These are phyloP conservation scores for Drosophila paracracens DNA, from an alignment of 2,888 invertebrate genomes.

Conservation along the genomic window DNA sequence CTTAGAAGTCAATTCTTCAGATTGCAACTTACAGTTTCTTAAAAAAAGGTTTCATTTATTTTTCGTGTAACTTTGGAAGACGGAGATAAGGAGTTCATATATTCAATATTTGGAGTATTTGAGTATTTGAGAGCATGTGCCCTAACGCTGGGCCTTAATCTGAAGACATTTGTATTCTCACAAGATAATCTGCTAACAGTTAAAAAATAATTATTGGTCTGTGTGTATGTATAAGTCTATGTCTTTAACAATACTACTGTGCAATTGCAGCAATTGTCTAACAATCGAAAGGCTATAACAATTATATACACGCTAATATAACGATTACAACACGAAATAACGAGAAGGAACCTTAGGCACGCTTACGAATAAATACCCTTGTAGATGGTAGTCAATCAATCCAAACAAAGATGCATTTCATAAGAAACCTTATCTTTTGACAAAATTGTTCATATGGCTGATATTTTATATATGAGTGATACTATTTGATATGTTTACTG, in stretches of 20 bases:
- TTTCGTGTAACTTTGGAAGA: no score
- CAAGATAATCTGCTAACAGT: not conserved
- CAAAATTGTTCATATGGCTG: not conserved
- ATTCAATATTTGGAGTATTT: no score
- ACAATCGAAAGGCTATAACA: not conserved
- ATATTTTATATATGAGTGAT: not conserved
- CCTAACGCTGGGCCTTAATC: no score
- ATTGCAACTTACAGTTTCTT: not conserved
- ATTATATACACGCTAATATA: not conserved
- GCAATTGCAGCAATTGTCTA: not conserved
- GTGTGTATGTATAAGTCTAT: not conserved
- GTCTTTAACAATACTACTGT: not conserved
- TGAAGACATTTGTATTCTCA: no score
- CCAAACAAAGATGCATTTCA: not conserved
- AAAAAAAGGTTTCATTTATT: not conserved
- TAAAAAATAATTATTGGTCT: not conserved
- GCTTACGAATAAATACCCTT: not conserved
- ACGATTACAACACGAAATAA: not conserved
- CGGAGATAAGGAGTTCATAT: no score
- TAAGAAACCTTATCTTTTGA: not conserved
- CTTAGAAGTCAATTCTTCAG: not conserved
- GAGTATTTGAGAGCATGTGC: no score
- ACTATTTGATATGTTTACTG: not conserved
- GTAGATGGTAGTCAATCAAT: not conserved
- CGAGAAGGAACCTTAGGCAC: not conserved